Conservation (phyloP, 2,113 vertebrate species). For the Syrrhaptes paradoxus region DNA sequence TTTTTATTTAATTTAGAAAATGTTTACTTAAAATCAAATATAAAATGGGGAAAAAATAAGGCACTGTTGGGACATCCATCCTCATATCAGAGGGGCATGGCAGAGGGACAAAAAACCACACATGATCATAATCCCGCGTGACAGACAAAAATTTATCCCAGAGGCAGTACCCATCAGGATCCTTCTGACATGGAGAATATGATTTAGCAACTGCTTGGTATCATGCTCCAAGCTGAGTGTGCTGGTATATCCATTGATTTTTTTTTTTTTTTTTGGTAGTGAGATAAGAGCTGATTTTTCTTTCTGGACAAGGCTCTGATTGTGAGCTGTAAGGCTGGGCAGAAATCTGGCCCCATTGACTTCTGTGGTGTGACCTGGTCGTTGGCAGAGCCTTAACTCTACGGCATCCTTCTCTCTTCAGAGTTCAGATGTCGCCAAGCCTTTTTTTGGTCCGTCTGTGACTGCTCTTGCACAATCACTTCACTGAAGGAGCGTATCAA, state of each 20-base stretch:
- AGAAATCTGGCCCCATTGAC: background rate
- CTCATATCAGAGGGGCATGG: background rate
- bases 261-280: background rate
- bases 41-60: background rate
- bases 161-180: background rate
- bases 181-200: background rate
- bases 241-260: background rate
- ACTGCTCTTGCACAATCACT: background rate
- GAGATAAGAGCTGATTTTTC: conserved; percentile 15
- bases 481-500: background rate
- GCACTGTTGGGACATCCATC: background rate
- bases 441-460: background rate
- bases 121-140: background rate
- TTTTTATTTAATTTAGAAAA: background rate
- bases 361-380: background rate
- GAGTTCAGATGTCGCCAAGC: background rate
- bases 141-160: background rate
- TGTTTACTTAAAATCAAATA: background rate
- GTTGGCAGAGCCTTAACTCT: background rate
- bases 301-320: background rate
- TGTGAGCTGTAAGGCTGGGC: background rate
- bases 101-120: background rate
- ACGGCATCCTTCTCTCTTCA: background rate
- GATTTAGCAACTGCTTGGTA: background rate
- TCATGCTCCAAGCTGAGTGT: background rate